A percentile compares a stretch with the other conserved stretches of the same genome.
Evolutionary conservation across 2,113 vertebrate genomes (phyloP).

Genomic region (Hemibagrus wyckioides): DNA sequence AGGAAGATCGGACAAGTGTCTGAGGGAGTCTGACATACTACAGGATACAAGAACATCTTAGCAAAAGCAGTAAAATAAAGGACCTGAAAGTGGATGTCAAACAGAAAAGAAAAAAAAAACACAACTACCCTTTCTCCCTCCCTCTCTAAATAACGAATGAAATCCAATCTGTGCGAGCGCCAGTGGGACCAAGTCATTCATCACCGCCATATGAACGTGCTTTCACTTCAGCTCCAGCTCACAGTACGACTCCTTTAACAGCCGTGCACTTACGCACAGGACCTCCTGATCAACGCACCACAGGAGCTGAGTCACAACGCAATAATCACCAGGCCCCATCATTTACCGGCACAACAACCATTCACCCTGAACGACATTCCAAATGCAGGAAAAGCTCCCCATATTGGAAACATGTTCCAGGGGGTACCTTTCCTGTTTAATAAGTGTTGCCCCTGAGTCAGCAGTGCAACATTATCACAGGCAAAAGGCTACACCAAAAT

Average conservation of each 20-base stretch:
- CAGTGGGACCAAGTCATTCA: constrained; percentile 55
- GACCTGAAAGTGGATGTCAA: constrained; percentile 7
- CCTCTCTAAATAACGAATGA: constrained; percentile 63
- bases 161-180: constrained; percentile 57
- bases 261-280: background rate
- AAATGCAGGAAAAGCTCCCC: constrained; percentile 8
- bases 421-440: background rate
- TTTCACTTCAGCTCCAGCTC: constrained; percentile 37
- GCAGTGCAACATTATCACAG: background rate
- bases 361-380: constrained; percentile 14
- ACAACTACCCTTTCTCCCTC: background rate
- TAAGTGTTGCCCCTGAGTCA: background rate
- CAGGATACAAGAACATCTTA: background rate
- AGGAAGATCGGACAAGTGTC: background rate
- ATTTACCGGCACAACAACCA: constrained; percentile 19
- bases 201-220: constrained; percentile 51
- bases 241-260: constrained; percentile 22
- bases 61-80: background rate
- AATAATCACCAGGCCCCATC: constrained; percentile 22
- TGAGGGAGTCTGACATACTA: background rate
- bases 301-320: constrained; percentile 45
- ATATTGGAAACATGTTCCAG: constrained; percentile 21
- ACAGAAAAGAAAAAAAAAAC: background rate
- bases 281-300: constrained; percentile 44
- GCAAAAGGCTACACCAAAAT: background rate